Base-by-base conservation (phyloP, 2,797 vertebrate species). In the Karalla daura region DNA sequence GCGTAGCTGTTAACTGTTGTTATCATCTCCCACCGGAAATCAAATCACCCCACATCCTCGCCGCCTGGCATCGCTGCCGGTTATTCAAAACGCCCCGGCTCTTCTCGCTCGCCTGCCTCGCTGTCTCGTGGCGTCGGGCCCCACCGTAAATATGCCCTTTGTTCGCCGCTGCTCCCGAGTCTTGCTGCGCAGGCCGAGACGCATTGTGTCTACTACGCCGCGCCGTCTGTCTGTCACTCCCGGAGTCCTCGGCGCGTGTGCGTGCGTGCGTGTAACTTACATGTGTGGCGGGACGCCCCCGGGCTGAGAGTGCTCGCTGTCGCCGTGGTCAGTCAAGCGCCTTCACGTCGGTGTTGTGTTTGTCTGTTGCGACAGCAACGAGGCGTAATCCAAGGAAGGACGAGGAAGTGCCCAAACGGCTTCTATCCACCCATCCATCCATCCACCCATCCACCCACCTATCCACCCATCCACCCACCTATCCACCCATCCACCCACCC, bases 111-210 rank as follows among this genome's bases (percentile, higher is more conserved):
- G 74, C 86, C 81, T 63, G 78, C 75, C 83, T 88, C 64, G 58
- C 83, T 76, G 88, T 92, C 91, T 92, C 86, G 84, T 90, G 86
- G 89, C 85, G 81, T 90, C 88, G 46, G 79, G 72, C 85, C 89
- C 67, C n/a, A n/a, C n/a, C 80, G 90, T 89, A 92, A 91, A 92
- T 89, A 83, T 88, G 81, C 69, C 86, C 91, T 92, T 93, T 94
- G 90, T 94, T 87, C 89, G 87, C 70, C 49, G 69, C 69, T 85
- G 76, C 86, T 91, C 85, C 77, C 60, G 71, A 91, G 90, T 90
- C 87, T 91, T 91, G 88, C 88, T 93, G 92, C 93, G 92, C 90
- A 91, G 90, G 91, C 91, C 91, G 90, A 88, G 74, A 79, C 64
- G 76, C 83, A 84, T 85, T 83, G 81, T 90, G 85, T 84, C 86